Conservation (phyloP, 2,797 vertebrate genomes). For the Rhabdophis nuchalis region DNA sequence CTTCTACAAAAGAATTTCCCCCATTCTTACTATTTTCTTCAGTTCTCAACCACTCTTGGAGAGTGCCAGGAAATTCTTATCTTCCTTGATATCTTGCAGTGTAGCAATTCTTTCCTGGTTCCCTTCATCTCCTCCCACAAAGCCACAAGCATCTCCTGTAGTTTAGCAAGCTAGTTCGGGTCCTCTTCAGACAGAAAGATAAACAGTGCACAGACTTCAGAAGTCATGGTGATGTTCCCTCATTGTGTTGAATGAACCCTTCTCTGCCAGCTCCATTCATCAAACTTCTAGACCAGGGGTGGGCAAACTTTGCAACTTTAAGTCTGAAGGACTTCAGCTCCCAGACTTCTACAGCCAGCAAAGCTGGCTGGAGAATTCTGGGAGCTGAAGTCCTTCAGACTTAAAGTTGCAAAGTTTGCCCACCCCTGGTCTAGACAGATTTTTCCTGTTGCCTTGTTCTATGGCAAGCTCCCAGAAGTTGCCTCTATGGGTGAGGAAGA, state of each 20-base stretch:
- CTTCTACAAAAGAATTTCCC: not conserved
- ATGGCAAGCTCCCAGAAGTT: not conserved
- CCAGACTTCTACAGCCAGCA: too few species aligned
- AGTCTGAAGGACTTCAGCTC: too few species aligned
- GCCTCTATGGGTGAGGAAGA: not conserved
- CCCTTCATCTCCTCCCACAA: not conserved
- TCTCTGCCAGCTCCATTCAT: not conserved
- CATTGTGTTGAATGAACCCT: not conserved
- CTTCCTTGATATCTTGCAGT: not conserved
- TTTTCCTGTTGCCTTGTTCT: not conserved
- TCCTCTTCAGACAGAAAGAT: not conserved
- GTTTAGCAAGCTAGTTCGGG: not conserved
- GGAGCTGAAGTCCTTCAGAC: too few species aligned
- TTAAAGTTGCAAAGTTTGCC: too few species aligned
- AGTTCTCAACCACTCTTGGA: not conserved
- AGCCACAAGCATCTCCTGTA: not conserved
- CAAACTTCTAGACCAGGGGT: not conserved
- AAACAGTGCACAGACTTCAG: not conserved
- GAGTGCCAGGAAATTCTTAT: not conserved
- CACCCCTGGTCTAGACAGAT: too few species aligned
- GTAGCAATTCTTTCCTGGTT: not conserved
- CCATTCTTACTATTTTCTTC: not conserved
- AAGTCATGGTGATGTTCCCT: not conserved
- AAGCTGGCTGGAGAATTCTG: too few species aligned
- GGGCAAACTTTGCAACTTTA: too few species aligned